Percentiles rank a stretch among this genome's conserved stretches.
Evolutionary conservation across 2,888 invertebrate genomes (phyloP).

Genomic region (Zonitis immaculata): DNA sequence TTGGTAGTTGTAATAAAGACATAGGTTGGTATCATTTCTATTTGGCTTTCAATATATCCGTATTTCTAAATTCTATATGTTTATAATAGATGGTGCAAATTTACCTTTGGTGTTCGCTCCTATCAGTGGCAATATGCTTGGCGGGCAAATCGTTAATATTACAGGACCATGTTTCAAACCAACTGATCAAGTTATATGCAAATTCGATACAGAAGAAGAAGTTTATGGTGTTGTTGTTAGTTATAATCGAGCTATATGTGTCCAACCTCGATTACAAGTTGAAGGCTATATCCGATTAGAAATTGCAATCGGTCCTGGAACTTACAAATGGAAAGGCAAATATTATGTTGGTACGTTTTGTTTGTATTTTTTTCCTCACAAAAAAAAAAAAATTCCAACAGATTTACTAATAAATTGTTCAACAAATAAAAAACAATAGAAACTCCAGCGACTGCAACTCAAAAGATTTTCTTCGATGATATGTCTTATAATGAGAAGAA

Average conservation of each 20-base stretch:
- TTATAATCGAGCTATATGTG: constrained; percentile 79
- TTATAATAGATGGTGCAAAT: constrained; percentile 66
- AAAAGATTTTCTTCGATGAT: constrained; percentile 77
- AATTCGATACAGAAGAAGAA: constrained; percentile 72
- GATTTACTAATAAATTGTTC: too few species aligned
- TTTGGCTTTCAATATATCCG: too few species aligned
- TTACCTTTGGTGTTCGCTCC: constrained; percentile 85
- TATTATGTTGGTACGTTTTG: constrained; percentile 77
- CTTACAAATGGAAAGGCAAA: constrained; percentile 84
- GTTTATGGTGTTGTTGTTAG: constrained; percentile 74
- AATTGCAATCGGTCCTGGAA: constrained; percentile 76
- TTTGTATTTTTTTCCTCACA: too few species aligned
- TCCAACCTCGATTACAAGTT: constrained; percentile 80
- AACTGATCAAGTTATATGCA: constrained; percentile 71
- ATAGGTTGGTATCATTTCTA: too few species aligned
- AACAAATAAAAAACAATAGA: constrained; percentile 54
- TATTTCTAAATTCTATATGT: background rate
- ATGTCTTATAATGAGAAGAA: constrained; percentile 67
- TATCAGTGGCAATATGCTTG: constrained; percentile 95
- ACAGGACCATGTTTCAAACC: constrained; percentile 91
- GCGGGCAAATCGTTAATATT: constrained; percentile 93
- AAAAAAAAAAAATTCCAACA: too few species aligned
- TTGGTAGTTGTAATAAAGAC: constrained; percentile 90
- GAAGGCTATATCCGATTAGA: constrained; percentile 86
- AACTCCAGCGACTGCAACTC: constrained; percentile 82